phyloP scores from a whole-genome alignment of 2,113 vertebrate genomes.

The Perca fluviatilis region DNA sequence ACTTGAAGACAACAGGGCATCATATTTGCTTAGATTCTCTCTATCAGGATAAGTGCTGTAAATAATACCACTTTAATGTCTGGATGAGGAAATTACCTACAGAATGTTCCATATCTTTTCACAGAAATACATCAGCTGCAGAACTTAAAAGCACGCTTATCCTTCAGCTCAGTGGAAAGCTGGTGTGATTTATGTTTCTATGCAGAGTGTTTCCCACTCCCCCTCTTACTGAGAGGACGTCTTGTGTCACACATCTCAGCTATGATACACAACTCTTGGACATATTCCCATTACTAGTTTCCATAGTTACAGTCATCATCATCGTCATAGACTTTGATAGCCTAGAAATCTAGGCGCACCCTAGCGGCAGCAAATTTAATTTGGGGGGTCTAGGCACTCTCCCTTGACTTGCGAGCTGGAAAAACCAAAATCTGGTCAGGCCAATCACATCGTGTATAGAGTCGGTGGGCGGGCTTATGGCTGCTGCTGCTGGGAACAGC shows the following conservation, averaged over 20 bases:
- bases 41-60: neutral
- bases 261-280: neutral
- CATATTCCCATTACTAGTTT: neutral
- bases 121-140: slow-evolving; percentile 8
- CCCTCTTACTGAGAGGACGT: neutral
- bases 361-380: too few species aligned
- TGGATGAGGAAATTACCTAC: neutral
- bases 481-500: too few species aligned
- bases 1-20: neutral
- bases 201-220: neutral
- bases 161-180: neutral
- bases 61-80: neutral
- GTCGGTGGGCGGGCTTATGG: too few species aligned
- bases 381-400: too few species aligned
- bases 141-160: neutral
- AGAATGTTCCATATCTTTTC: slow-evolving; percentile 1
- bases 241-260: neutral
- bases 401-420: too few species aligned
- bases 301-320: slow-evolving; percentile 9
- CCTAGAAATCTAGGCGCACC: too few species aligned
- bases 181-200: neutral
- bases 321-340: neutral
- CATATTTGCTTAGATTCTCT: neutral
- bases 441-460: too few species aligned
- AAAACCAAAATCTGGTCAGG: too few species aligned